Conservation (phyloP, 2,113 vertebrate species). For the Athene noctua region DNA sequence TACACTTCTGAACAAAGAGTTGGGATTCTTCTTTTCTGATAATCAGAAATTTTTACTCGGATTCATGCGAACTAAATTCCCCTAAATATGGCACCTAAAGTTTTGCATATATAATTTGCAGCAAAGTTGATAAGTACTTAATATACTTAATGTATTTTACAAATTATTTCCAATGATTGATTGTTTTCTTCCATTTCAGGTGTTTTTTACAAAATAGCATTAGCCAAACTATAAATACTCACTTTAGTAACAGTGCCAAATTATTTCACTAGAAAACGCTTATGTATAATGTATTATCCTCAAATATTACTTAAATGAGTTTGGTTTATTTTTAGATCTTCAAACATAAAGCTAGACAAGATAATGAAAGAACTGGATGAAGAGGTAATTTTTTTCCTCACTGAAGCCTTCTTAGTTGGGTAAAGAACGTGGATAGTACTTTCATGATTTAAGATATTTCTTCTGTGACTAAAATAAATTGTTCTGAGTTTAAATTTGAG, state of each 20-base stretch:
- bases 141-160: background rate
- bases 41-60: background rate
- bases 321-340: slow-evolving; percentile 77
- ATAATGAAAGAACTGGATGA: slow-evolving; percentile 97
- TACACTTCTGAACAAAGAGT: background rate
- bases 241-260: background rate
- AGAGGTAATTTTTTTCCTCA: slow-evolving; percentile 80
- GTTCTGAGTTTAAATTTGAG: background rate
- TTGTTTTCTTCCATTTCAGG: background rate
- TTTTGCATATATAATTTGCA: background rate
- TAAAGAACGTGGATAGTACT: background rate
- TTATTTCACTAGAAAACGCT: background rate
- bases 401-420: background rate
- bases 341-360: slow-evolving; percentile 93
- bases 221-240: background rate
- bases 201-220: background rate
- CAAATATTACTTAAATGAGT: background rate
- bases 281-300: background rate
- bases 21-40: background rate
- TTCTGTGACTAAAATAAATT: background rate
- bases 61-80: background rate
- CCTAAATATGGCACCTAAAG: background rate
- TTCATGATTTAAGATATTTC: background rate
- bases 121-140: background rate
- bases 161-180: background rate